Evolutionary conservation across 2,888 invertebrate species (phyloP).

Genomic region (Lithodes maja): DNA sequence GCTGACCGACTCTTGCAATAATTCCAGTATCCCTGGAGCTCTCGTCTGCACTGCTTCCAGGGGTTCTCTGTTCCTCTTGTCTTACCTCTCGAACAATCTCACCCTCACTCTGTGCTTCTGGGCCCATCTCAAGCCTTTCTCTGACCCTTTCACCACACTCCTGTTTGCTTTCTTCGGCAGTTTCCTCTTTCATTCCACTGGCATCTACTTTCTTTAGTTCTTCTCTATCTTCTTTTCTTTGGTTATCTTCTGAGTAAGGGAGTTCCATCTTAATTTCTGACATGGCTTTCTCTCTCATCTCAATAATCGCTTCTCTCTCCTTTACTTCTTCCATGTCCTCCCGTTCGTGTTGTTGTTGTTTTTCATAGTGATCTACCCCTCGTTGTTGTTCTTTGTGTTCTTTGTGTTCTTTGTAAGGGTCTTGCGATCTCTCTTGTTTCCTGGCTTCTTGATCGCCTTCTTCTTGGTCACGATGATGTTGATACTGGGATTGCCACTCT

Average conservation of each 20-base stretch:
- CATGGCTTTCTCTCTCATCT: not conserved
- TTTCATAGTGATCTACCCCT: constrained; percentile 26
- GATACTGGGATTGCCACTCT: not conserved
- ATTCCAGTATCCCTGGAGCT: constrained; percentile 67
- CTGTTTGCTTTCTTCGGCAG: not conserved
- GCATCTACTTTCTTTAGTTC: constrained; percentile 2
- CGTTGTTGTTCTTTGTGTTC: constrained; percentile 33
- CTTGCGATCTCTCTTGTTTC: constrained; percentile 35
- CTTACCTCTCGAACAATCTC: constrained; percentile 14
- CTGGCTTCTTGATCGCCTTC: constrained; percentile 34
- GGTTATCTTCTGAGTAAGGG: not conserved
- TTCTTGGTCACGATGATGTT: constrained; percentile 39
- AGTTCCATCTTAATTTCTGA: not conserved
- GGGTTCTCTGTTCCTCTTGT: constrained; percentile 51
- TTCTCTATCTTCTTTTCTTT: not conserved
- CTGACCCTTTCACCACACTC: constrained; percentile 17
- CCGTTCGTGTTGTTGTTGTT: constrained; percentile 7
- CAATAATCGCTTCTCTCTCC: not conserved
- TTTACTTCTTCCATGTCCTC: not conserved
- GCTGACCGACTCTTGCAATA: constrained; percentile 69
- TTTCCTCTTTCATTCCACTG: not conserved
- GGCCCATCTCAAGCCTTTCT: not conserved
- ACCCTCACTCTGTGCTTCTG: constrained; percentile 33
- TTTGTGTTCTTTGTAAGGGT: constrained; percentile 37
- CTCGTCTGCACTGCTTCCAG: constrained; percentile 68